These are phyloP conservation scores for Oscheius onirici DNA, from an alignment of 2,888 invertebrate genomes.

Conservation along the genomic window DNA sequence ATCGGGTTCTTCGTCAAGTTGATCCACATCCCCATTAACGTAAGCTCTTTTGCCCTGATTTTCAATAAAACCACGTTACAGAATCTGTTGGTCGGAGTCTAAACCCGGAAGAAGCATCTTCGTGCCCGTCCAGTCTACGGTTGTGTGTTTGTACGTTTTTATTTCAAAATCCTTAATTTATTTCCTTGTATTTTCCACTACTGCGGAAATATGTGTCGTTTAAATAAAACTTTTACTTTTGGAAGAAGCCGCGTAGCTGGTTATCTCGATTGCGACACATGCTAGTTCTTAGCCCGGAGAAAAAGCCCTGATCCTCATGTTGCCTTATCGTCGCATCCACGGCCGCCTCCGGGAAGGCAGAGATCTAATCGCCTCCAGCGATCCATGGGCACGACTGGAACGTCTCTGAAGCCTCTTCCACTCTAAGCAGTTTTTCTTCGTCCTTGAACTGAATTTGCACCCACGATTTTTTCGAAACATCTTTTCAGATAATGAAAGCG, in stretches of 20 bases:
- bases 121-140: too few relatives aligned
- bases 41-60: too few relatives aligned
- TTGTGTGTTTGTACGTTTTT: conserved; percentile 67
- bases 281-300: not conserved
- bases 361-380: conserved; percentile 1
- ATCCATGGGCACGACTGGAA: not conserved
- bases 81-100: too few relatives aligned
- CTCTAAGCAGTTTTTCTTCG: not conserved
- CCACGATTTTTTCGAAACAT: too few relatives aligned
- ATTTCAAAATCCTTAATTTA: not conserved
- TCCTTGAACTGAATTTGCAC: too few relatives aligned
- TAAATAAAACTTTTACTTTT: not conserved
- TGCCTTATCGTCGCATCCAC: not conserved
- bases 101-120: too few relatives aligned
- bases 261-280: conserved; percentile 17
- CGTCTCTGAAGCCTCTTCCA: not conserved
- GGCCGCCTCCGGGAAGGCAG: conserved; percentile 19
- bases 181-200: not conserved
- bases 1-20: conserved; percentile 99
- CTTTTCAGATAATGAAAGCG: conserved; percentile 6
- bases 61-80: too few relatives aligned
- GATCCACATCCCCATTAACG: conserved; percentile 94
- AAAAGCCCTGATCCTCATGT: conserved; percentile 6
- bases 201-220: not conserved
- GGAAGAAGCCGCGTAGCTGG: too few relatives aligned